Evolutionary conservation across 2,797 vertebrate species (phyloP), one percentile per base, ranked within the genome.

Genomic region (Margarornis squamiger): DNA sequence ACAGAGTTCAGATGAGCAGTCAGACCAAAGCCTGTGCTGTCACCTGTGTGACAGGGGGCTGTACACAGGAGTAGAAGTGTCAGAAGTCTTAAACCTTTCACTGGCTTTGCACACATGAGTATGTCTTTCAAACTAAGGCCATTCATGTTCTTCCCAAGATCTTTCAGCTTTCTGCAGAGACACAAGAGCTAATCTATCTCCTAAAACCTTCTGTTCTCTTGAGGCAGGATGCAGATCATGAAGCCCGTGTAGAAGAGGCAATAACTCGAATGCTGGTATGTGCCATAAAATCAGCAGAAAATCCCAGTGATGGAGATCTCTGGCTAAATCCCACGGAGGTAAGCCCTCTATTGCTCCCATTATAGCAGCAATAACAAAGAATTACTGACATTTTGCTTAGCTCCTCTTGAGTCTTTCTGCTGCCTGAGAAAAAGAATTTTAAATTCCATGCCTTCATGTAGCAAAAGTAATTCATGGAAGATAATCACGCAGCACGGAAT

Each of bases 321-420:
- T 99, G 99, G 99, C 98, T 99, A 86, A 99, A 99, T 95, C 99
- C 99, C 79, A 99, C 99, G 0, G 99, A 99, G 99, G 99, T 99
- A 95, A 77, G 95, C n/a, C 9, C 30, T 58, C 26, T 78, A 68
- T 59, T 91, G 34, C 55, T 88, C 79, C 65, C 81, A 26, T 90
- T 93, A 82, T 7, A 22, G 72, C 57, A 73, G 49, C 16, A 22
- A 43, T 86, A 91, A 72, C 77, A 76, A 72, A 80, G 49, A 78
- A 52, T 91, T 90, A 86, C 46, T 92, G 90, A 65, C 87, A 91
- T 93, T 93, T 97, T 85, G 54, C 74, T 92, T 65, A 88, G 77
- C 55, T 93, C 49, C 83, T 52, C 55, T 29, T 8, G 62, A 87
- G 74, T 83, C 82, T 93, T 89, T 67, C 55, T 78, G 70, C 55